Base-by-base conservation (phyloP, 2,888 invertebrate genomes). In the Congeria kusceri region DNA sequence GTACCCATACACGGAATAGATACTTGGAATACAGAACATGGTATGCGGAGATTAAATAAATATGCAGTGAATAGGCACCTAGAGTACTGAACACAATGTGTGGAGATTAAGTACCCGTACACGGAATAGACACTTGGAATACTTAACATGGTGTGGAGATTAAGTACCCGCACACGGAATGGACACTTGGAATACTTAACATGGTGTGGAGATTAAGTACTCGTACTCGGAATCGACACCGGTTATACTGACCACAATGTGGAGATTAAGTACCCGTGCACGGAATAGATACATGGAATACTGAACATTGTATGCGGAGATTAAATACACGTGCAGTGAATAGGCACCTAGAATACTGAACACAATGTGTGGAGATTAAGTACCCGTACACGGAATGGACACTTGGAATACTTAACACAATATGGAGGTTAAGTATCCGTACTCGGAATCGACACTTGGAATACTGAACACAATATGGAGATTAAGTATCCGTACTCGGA, bases 81-180 rank as follows among this genome's bases (percentile, higher is more conserved):
- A 11, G 5, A 25, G 13, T 25, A 56, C 11, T 27, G 56, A 13
- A 25, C 11, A 23, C 84, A 18, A 91, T 90, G 44, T 89, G 84
- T 28, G 89, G 91, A 13, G 85, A 80, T 56, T 86, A 84, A 49
- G 84, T 83, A 18, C 90, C 90, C 65, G 90, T 91, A 72, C 91
- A 92, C 11, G 91, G 90, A 61, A 92, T 90, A 18, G 90, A 88
- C 80, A 91, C 87, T 87, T 90, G 89, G 80, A 92, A 91, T 66
- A 86, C 92, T 91, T 80, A 5, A 64, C 44, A 25, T 53, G 57
- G 39, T 39, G 11, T 39, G 1, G 11, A 13, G 39, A 39, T 39
- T 13, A 5, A 11, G 23, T 56, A 9, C 56, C 1, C 15, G 56
- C 1, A 56, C 15, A 56, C 1, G 18, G 1, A 25, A 47, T 47